phyloP scores from a whole-genome alignment of 2,797 vertebrate species.

The Alauda arvensis region DNA sequence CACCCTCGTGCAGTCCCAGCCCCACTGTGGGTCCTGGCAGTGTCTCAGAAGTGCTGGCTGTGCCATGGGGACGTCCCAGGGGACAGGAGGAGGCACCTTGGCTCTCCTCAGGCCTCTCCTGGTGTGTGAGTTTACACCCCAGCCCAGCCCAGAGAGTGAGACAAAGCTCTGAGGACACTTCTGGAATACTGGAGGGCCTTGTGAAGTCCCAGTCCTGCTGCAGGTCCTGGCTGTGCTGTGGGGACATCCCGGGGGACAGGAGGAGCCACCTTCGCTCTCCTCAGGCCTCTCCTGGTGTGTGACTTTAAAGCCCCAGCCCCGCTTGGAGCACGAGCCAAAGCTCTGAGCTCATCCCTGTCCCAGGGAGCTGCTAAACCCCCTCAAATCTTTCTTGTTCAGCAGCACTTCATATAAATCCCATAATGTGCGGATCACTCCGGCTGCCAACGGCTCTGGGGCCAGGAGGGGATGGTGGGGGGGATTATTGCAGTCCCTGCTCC shows the following conservation, averaged over 20 bases:
- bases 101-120: background rate
- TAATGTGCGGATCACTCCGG: slow-evolving; percentile 48
- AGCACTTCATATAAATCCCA: slow-evolving; percentile 67
- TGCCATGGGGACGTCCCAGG: background rate
- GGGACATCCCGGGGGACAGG: background rate
- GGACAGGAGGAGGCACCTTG: background rate
- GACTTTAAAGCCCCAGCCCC: slow-evolving; percentile 21
- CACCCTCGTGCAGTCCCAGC: accelerated
- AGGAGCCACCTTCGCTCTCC: background rate
- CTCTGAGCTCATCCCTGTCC: slow-evolving; percentile 66
- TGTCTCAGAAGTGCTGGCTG: background rate
- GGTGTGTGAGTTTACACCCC: background rate
- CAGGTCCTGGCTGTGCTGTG: accelerated
- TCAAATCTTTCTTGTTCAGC: slow-evolving; percentile 65
- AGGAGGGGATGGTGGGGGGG: background rate
- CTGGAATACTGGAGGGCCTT: background rate
- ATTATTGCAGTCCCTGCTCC: slow-evolving; percentile 8
- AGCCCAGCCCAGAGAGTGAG: background rate
- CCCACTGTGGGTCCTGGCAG: background rate
- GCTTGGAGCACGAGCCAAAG: slow-evolving; percentile 32
- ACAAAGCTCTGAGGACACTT: background rate
- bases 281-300: background rate
- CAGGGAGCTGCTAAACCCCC: slow-evolving; percentile 60
- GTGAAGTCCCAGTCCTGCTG: accelerated
- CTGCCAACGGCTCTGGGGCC: slow-evolving; percentile 48